Conservation (phyloP, 2,888 invertebrate genomes). For the Mythimna pallens region DNA sequence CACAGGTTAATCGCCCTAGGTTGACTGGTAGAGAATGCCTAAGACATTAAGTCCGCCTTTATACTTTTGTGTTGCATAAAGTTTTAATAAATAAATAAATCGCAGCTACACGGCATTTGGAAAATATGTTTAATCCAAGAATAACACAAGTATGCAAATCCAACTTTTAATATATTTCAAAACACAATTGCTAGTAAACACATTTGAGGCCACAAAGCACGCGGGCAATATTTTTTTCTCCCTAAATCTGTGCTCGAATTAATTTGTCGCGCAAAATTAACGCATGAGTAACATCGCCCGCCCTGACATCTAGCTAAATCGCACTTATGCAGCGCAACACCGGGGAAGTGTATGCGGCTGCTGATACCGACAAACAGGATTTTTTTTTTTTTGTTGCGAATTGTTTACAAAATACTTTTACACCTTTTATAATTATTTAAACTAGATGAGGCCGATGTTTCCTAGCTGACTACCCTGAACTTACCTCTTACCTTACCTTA, state of each 20-base stretch:
- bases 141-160: background rate
- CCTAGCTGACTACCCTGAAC: too few relatives aligned
- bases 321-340: constrained; percentile 80
- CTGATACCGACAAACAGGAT: constrained; percentile 28
- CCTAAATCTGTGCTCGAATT: constrained; percentile 85
- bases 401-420: too few relatives aligned
- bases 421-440: too few relatives aligned
- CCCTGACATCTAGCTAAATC: constrained; percentile 88
- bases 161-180: background rate
- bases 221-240: constrained; percentile 72
- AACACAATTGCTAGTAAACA: constrained; percentile 7
- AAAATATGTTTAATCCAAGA: background rate
- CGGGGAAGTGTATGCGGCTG: constrained; percentile 69
- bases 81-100: too few relatives aligned
- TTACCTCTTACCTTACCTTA: too few relatives aligned
- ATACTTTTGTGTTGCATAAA: too few relatives aligned
- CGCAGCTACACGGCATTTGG: background rate
- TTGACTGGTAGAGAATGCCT: too few relatives aligned
- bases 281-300: constrained; percentile 86
- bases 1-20: too few relatives aligned
- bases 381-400: too few relatives aligned
- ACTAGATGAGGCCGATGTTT: too few relatives aligned
- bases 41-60: too few relatives aligned
- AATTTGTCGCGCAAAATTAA: constrained; percentile 88
- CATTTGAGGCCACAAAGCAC: constrained; percentile 33